Conservation (phyloP, 2,888 invertebrate genomes). For the Ennomos quercinarius region DNA sequence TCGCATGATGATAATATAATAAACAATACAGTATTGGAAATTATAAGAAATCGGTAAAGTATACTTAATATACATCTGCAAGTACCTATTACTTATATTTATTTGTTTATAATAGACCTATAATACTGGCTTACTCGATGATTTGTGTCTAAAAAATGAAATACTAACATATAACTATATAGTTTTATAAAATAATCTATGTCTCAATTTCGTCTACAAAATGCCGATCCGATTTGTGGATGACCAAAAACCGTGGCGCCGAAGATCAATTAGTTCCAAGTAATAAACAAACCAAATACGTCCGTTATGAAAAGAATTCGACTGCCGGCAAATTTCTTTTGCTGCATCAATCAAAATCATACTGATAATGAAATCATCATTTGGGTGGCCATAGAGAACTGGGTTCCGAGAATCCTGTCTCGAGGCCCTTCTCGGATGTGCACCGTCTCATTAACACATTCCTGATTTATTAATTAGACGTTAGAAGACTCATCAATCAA, state of each 20-base stretch:
- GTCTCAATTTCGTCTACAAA: slow-evolving; percentile 33
- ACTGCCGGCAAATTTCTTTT: slow-evolving; percentile 75
- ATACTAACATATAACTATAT: background rate
- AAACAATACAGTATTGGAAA: too few species aligned
- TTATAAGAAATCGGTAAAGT: too few species aligned
- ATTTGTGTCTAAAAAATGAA: too few species aligned
- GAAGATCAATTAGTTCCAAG: slow-evolving; percentile 80
- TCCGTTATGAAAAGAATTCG: slow-evolving; percentile 78
- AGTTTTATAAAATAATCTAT: slow-evolving; percentile 18
- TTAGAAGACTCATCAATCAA: slow-evolving; percentile 49
- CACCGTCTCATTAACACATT: slow-evolving; percentile 80
- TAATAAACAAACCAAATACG: slow-evolving; percentile 81
- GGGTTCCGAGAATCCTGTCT: slow-evolving; percentile 73
- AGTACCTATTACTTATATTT: too few species aligned
- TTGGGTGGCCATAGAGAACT: slow-evolving; percentile 84
- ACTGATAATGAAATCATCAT: slow-evolving; percentile 85
- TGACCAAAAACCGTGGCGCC: slow-evolving; percentile 80
- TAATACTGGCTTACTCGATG: too few species aligned
- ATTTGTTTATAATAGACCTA: too few species aligned
- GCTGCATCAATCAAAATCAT: slow-evolving; percentile 85
- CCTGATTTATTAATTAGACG: slow-evolving; percentile 83
- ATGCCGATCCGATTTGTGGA: slow-evolving; percentile 30
- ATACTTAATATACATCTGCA: too few species aligned
- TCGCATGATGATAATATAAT: too few species aligned
- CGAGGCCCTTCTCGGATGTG: slow-evolving; percentile 56